A percentile compares a stretch with the other conserved stretches of the same genome.
Evolutionary conservation across 2,113 vertebrate species (phyloP).

Genomic region (Perccottus glenii): DNA sequence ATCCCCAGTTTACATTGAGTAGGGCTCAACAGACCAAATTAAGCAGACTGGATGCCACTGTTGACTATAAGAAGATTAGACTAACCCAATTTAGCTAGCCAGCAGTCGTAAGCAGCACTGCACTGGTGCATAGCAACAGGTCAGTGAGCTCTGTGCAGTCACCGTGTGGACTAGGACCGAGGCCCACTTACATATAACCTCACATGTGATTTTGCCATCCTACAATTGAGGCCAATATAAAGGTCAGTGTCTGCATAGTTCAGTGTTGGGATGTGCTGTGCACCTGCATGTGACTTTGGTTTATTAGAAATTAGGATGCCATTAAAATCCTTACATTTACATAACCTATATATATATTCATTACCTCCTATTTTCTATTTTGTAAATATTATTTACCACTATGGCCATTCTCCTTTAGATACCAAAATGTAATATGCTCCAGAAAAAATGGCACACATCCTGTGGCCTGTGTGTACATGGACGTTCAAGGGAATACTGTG

Average conservation of each 20-base stretch:
- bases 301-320: neutral
- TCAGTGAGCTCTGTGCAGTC: constrained; percentile 36
- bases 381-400: no score
- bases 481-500: constrained; percentile 73
- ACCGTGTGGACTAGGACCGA: constrained; percentile 26
- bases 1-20: constrained; percentile 29
- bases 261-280: no score
- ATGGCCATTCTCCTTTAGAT: constrained; percentile 4
- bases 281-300: no score
- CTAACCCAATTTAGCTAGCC: constrained; percentile 63
- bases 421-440: constrained; percentile 39
- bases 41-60: constrained; percentile 56
- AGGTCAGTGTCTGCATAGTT: constrained; percentile 42
- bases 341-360: no score
- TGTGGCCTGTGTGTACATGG: constrained; percentile 64
- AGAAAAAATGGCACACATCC: constrained; percentile 53
- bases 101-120: constrained; percentile 48
- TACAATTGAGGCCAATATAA: constrained; percentile 25
- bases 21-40: constrained; percentile 63
- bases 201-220: constrained; percentile 10
- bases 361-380: no score
- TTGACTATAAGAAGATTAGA: constrained; percentile 77
- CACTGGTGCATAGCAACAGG: constrained; percentile 54
- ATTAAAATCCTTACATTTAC: neutral
- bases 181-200: constrained; percentile 23